Evolutionary conservation across 2,797 vertebrate species (phyloP), one percentile per base, ranked within the genome.

Genomic region (Sebastiscus albofasciatus): DNA sequence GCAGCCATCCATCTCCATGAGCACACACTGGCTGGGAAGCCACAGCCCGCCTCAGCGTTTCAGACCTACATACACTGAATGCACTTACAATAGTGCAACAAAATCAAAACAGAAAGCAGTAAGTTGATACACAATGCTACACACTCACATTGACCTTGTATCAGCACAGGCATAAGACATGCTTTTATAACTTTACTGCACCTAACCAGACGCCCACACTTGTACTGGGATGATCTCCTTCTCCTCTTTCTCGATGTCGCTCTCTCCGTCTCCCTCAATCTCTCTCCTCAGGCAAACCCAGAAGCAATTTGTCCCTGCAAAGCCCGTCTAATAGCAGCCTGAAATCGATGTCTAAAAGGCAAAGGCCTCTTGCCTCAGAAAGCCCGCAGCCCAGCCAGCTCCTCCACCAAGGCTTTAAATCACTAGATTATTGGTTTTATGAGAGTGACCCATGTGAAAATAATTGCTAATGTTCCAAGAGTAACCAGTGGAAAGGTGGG

Each of bases 381-480:
- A 89, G 85, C 81, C 81, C 73, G 81, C 70, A 46, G 89, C 77
- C 68, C 72, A 56, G 83, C 77, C 72, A 58, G 83, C 77, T 81
- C 80, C 72, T 90, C 70, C 60, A 75, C 79, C 67, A 77, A 66
- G 86, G 89, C 93, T 93, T 89, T 96, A 96, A 96, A 96, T 96
- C 96, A 96, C 81, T 59, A 93, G 85, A 95, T 96, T 96, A 96
- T 96, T 95, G 94, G 91, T 91, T 96, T 96, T 96, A 96, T 94
- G 94, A 95, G 91, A 87, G 79, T 89, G 90, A 93, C 92, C 94
- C 93, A 87, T 92, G 92, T 94, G 94, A 95, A 95, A 96, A 96
- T 96, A 96, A 96, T 96, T 96, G 94, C 95, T 96, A 96, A 96
- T 96, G 95, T 95, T 96, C 92, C 79, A 85, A 94, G 94, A 94